Evolutionary conservation across 2,113 vertebrate species (phyloP).

Genomic region (Tetrax tetrax): DNA sequence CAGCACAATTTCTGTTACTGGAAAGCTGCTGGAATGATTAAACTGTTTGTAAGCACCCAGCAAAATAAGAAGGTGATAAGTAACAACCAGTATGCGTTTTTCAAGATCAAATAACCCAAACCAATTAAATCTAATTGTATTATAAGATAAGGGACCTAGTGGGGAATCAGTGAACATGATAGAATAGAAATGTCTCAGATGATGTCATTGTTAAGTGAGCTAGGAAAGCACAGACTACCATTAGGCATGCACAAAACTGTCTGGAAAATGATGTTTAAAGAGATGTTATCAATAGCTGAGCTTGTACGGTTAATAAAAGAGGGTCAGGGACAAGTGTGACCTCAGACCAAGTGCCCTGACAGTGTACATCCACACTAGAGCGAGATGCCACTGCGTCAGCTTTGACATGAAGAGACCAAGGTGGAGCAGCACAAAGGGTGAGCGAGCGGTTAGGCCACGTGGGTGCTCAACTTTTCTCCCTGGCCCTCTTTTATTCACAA

Average conservation of each 20-base stretch:
- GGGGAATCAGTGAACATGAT: not conserved
- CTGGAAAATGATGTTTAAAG: not conserved
- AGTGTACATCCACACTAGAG: accelerated
- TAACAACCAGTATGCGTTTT: not conserved
- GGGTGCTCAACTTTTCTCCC: not conserved
- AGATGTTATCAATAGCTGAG: not conserved
- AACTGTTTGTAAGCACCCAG: not conserved
- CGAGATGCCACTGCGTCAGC: not conserved
- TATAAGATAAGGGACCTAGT: not conserved
- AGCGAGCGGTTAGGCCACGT: not conserved
- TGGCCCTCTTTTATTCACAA: not conserved
- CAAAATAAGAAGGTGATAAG: not conserved
- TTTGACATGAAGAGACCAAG: not conserved
- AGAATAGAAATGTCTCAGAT: not conserved
- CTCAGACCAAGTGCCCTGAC: not conserved
- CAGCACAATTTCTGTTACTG: not conserved
- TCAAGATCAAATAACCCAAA: not conserved
- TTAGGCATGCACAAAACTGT: not conserved
- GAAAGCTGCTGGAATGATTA: not conserved
- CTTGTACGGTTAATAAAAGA: not conserved
- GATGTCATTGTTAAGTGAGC: not conserved
- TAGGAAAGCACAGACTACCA: not conserved
- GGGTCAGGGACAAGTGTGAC: not conserved
- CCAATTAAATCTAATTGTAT: not conserved
- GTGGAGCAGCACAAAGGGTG: not conserved